Evolutionary conservation across 2,888 invertebrate species (phyloP).

Genomic region (Litoditis marina): DNA sequence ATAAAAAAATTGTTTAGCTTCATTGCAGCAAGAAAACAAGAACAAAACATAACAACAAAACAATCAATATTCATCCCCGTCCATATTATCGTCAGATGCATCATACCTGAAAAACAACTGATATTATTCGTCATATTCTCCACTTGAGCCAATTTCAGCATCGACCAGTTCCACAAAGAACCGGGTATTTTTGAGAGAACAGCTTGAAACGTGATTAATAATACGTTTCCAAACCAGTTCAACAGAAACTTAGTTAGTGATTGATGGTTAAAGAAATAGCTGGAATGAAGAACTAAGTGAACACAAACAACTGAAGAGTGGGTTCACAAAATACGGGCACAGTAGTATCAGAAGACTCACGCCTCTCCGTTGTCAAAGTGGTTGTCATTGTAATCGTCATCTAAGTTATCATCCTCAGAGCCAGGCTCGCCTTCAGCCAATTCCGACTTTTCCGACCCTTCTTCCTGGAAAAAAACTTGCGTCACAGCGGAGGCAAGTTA

Average conservation of each 20-base stretch:
- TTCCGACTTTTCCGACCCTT: conserved; percentile 34
- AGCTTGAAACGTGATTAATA: too few species aligned
- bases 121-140: neutral
- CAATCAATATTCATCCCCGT: conserved; percentile 45
- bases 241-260: too few species aligned
- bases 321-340: neutral
- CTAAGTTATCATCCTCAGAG: conserved; percentile 56
- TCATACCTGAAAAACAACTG: conserved; percentile 21
- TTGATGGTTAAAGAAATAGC: too few species aligned
- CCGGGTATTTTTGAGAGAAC: neutral
- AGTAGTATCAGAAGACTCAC: conserved; percentile 5
- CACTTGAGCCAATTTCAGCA: too few species aligned
- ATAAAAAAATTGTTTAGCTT: neutral
- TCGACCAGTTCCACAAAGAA: too few species aligned
- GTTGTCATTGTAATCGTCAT: conserved; percentile 57
- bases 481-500: too few species aligned
- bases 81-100: conserved; percentile 54
- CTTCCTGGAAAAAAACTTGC: conserved; percentile 17
- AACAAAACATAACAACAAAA: conserved; percentile 20
- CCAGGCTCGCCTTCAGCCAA: conserved; percentile 24
- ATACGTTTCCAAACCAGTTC: too few species aligned
- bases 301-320: neutral
- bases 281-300: too few species aligned
- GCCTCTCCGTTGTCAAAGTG: conserved; percentile 61
- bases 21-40: conserved; percentile 1